Base-by-base conservation (phyloP, 2,113 vertebrate genomes). In the Limanda limanda region DNA sequence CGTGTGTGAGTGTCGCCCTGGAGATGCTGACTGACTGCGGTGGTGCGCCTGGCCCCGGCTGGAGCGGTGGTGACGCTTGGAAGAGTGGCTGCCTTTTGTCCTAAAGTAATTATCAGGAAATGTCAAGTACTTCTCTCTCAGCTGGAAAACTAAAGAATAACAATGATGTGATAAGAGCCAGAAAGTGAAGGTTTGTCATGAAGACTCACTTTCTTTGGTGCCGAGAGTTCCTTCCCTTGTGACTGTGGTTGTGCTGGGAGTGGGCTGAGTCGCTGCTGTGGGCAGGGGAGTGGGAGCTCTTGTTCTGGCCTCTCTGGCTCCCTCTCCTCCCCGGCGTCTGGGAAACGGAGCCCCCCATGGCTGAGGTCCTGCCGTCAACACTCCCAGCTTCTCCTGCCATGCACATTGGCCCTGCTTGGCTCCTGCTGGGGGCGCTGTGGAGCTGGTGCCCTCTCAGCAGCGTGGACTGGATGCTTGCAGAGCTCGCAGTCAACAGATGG, bases 191-290 rank as follows among this genome's bases (percentile, higher is more conserved):
- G 54, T 14, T n/a, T 24, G 6, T 1, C 37, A 12, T 5, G 24
- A 52, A 27, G 20, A 55, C 95, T 96, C 93, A 97, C 97, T 95
- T 97, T 92, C 94, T 97, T 67, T 90, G 91, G 47, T 95, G 95
- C 2, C 94, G 95, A 13, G 92, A 77, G 31, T 83, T 90, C 74
- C 95, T 96, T 82, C 91, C 94, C 94, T 94, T 95, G 79, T 92
- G 90, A 1, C 86, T 56, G n/a, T 92, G 94, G 55, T 94, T 95
- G 52, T 88, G 93, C 59, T 82, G 93, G 13, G 95, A 95, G 81
- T 90, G 95, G 79, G 91, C 93, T 1, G 97, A 97, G 92, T 97
- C 96, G 56, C 96, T 97, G 95, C 97, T 99, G 81, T 94, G 93
- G 77, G 94, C 95, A n/a, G 96, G 94, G 20, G 96, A 96, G 60